These are phyloP conservation scores for Montifringilla adamsi DNA, from an alignment of 2,113 vertebrate genomes.

Conservation along the genomic window DNA sequence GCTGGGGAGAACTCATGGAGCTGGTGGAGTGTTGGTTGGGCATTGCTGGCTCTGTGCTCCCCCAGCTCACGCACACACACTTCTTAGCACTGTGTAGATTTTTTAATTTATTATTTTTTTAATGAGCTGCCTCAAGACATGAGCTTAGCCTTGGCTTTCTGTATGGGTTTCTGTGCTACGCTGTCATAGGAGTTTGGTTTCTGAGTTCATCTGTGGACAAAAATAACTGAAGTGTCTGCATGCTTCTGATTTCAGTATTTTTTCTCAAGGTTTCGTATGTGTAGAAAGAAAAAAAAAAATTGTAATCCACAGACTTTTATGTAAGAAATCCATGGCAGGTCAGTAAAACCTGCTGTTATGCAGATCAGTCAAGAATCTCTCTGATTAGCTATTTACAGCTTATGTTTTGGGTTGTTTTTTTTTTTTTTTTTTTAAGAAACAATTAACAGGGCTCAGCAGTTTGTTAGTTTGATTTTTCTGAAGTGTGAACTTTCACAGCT, in stretches of 20 bases:
- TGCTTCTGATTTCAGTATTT: background rate
- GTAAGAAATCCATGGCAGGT: background rate
- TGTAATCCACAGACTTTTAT: background rate
- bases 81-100: background rate
- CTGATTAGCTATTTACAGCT: slow-evolving; percentile 3
- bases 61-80: background rate
- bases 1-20: background rate
- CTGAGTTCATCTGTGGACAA: background rate
- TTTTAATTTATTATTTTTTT: background rate
- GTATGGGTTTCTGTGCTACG: background rate
- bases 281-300: background rate
- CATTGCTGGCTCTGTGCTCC: background rate
- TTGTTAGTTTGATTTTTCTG: slow-evolving; percentile 44
- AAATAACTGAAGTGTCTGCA: background rate
- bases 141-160: background rate
- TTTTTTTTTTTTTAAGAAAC: background rate
- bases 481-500: slow-evolving; percentile 61
- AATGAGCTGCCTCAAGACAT: background rate
- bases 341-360: background rate
- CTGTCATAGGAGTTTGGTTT: background rate
- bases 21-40: background rate
- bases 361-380: background rate
- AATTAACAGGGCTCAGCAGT: slow-evolving; percentile 40
- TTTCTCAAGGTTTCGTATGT: background rate
- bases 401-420: background rate